A percentile compares a stretch with the other conserved stretches of the same genome.
These are phyloP conservation scores for Pomacea maculata DNA, from an alignment of 1,140 invertebrate species.

Conservation along the genomic window DNA sequence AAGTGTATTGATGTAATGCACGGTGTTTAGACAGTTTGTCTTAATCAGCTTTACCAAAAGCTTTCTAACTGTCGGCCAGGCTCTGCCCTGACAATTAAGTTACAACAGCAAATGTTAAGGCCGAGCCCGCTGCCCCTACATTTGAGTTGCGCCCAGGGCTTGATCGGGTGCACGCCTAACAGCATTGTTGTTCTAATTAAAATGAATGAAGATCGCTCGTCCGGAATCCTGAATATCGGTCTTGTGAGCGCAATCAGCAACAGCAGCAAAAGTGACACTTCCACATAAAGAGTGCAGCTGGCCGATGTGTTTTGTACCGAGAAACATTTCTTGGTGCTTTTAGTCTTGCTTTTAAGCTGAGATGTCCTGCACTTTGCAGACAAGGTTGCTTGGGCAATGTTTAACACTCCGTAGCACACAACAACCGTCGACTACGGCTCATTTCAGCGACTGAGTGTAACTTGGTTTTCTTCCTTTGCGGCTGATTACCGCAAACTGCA, in stretches of 20 bases:
- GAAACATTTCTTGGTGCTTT: no score
- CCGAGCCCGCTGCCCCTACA: background rate
- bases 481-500: no score
- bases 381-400: no score
- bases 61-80: conserved; percentile 19
- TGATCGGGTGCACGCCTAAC: background rate
- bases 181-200: conserved; percentile 20
- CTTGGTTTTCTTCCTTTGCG: no score
- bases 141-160: conserved; percentile 1
- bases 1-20: conserved; percentile 17
- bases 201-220: conserved; percentile 17
- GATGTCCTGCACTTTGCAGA: no score
- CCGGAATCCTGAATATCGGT: background rate
- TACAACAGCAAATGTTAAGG: conserved; percentile 25
- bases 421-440: no score
- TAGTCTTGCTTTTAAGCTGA: no score
- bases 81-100: conserved; percentile 9
- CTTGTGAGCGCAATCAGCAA: background rate
- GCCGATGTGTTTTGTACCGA: conserved; percentile 3
- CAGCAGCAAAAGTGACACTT: conserved; percentile 2
- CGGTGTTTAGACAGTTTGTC: conserved; percentile 20
- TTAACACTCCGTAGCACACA: no score
- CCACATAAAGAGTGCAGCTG: conserved; percentile 6
- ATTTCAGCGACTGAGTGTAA: no score
- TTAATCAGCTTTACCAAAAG: conserved; percentile 17